Conservation (phyloP, 2,113 vertebrate genomes). For the Himantopus leucocephalus region DNA sequence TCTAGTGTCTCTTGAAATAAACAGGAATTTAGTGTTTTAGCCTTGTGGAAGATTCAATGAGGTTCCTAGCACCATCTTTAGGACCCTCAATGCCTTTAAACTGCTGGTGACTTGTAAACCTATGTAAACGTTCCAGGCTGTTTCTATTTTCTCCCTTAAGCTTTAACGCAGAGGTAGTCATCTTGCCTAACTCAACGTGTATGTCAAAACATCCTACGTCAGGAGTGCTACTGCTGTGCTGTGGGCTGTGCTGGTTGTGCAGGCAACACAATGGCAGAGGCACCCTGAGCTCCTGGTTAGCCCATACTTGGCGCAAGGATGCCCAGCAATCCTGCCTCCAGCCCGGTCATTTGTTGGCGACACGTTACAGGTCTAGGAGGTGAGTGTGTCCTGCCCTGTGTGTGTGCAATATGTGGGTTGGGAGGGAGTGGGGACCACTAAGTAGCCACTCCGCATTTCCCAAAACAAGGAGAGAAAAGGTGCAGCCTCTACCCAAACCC, state of each 20-base stretch:
- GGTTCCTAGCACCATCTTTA: not conserved
- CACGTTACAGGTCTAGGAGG: fast-evolving
- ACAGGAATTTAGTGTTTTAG: not conserved
- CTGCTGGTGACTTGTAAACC: not conserved
- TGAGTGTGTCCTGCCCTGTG: not conserved
- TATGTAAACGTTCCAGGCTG: not conserved
- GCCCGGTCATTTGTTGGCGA: not conserved
- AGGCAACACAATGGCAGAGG: not conserved
- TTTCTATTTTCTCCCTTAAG: not conserved
- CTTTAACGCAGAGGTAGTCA: not conserved
- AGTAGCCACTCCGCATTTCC: not conserved
- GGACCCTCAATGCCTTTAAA: not conserved
- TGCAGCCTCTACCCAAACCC: not conserved
- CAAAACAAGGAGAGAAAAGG: not conserved
- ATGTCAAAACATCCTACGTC: not conserved
- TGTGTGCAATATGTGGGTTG: not conserved
- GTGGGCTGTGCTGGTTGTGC: not conserved
- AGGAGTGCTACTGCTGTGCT: not conserved
- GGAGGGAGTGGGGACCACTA: not conserved
- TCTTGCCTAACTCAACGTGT: not conserved
- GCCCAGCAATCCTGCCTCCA: not conserved
- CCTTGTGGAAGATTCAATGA: not conserved
- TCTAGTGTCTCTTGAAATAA: not conserved
- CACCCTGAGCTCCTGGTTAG: not conserved
- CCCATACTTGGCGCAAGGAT: not conserved